These are phyloP conservation scores for Tetrao urogallus DNA, from an alignment of 2,113 vertebrate genomes.

Conservation along the genomic window DNA sequence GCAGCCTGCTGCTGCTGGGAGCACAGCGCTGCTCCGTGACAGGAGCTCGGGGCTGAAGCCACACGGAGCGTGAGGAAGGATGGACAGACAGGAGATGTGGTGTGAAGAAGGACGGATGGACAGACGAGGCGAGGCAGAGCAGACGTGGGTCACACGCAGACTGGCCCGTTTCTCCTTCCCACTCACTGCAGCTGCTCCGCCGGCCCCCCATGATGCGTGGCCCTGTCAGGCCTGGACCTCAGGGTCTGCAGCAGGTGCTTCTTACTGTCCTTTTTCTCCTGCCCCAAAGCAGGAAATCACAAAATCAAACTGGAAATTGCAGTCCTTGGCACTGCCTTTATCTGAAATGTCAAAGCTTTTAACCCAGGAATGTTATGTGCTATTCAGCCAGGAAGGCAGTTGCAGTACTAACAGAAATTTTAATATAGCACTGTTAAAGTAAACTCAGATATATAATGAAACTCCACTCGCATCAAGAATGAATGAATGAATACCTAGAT, in stretches of 20 bases:
- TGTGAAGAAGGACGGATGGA: not conserved
- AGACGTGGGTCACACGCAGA: not conserved
- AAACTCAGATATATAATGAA: constrained; percentile 42
- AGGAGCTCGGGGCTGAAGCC: not conserved
- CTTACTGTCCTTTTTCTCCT: constrained; percentile 3
- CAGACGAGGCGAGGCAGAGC: not conserved
- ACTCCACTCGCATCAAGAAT: constrained; percentile 21
- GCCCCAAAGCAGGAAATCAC: constrained; percentile 13
- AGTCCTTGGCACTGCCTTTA: not conserved
- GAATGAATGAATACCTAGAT: constrained; percentile 21
- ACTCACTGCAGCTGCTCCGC: not conserved
- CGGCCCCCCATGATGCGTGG: fast-evolving
- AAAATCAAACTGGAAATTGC: constrained; percentile 19
- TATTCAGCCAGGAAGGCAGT: not conserved
- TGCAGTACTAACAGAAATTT: constrained; percentile 33
- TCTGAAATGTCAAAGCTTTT: constrained; percentile 42
- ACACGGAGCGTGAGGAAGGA: fast-evolving
- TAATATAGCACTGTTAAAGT: constrained; percentile 43
- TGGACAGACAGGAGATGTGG: not conserved
- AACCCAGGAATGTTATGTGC: not conserved
- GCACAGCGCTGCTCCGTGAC: fast-evolving
- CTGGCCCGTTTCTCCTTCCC: not conserved
- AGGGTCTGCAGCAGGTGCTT: not conserved
- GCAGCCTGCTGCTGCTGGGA: not conserved
- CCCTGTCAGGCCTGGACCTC: not conserved